phyloP scores from a whole-genome alignment of 2,888 invertebrate genomes.

The Orchestes rusci region DNA sequence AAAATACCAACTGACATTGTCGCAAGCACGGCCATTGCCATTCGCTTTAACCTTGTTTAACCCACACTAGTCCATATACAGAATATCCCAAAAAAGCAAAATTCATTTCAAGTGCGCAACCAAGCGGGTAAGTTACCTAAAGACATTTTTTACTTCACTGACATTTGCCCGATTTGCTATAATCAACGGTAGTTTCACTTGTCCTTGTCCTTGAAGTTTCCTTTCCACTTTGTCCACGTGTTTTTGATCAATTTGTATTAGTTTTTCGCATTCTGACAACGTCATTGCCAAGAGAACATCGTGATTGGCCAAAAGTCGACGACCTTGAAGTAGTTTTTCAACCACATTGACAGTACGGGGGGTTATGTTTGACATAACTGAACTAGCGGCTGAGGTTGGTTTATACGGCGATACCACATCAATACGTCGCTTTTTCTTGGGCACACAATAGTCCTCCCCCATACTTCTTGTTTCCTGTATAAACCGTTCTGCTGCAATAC shows the following conservation, averaged over 20 bases:
- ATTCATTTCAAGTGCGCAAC: too few relatives aligned
- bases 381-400: slow-evolving; percentile 7
- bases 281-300: slow-evolving; percentile 22
- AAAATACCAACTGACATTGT: too few relatives aligned
- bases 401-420: neutral
- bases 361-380: slow-evolving; percentile 9
- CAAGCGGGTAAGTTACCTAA: too few relatives aligned
- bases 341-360: slow-evolving; percentile 21
- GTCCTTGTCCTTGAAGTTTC: slow-evolving; percentile 2
- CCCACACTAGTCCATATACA: too few relatives aligned
- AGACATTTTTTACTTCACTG: too few relatives aligned
- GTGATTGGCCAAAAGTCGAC: slow-evolving; percentile 4
- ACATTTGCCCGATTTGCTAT: slow-evolving; percentile 7
- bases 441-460: slow-evolving; percentile 30
- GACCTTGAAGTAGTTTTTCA: slow-evolving; percentile 19
- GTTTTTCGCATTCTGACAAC: slow-evolving; percentile 20
- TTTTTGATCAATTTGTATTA: slow-evolving; percentile 21
- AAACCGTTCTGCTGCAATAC: slow-evolving; percentile 31
- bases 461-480: slow-evolving; percentile 20
- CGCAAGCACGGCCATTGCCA: too few relatives aligned
- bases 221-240: slow-evolving; percentile 20
- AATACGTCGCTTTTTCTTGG: slow-evolving; percentile 30
- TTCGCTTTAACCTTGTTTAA: too few relatives aligned
- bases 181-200: slow-evolving; percentile 18
- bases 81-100: too few relatives aligned